Evolutionary conservation across 2,797 vertebrate genomes (phyloP).

Genomic region (Danio jaintianensis): DNA sequence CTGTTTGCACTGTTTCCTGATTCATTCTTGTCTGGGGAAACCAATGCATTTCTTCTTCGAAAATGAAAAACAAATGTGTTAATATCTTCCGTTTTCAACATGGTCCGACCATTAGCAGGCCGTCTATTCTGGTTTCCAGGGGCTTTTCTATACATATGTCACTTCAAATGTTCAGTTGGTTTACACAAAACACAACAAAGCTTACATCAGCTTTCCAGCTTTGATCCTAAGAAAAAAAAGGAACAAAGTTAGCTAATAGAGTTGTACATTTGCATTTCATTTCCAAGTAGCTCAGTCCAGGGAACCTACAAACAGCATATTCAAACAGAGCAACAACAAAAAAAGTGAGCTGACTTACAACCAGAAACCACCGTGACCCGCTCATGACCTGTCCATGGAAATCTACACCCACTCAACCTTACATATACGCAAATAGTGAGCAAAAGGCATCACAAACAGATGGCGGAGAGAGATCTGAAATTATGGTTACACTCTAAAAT

Average conservation of each 20-base stretch:
- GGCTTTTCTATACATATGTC: constrained; percentile 2
- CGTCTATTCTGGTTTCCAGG: background rate
- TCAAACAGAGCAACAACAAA: background rate
- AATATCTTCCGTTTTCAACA: constrained; percentile 16
- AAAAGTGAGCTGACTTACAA: constrained; percentile 8
- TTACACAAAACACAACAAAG: background rate
- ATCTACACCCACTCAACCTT: constrained; percentile 6
- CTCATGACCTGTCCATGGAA: constrained; percentile 30
- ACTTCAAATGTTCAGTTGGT: background rate
- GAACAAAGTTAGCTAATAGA: constrained; percentile 21
- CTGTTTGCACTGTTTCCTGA: constrained; percentile 21
- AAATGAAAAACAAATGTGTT: constrained; percentile 8
- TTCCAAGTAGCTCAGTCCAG: constrained; percentile 15
- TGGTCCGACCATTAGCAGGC: background rate
- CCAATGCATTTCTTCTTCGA: constrained; percentile 31
- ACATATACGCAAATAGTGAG: constrained; percentile 29
- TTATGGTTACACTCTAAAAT: background rate
- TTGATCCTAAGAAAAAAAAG: constrained; percentile 11
- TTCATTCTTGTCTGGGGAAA: constrained; percentile 29
- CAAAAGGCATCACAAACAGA: background rate
- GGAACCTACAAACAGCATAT: background rate
- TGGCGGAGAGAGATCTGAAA: background rate
- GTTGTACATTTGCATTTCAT: constrained; percentile 36
- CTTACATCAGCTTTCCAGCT: constrained; percentile 4
- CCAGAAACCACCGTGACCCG: constrained; percentile 33